Conservation (phyloP, 2,888 invertebrate species). For the Epinotia ramella region DNA sequence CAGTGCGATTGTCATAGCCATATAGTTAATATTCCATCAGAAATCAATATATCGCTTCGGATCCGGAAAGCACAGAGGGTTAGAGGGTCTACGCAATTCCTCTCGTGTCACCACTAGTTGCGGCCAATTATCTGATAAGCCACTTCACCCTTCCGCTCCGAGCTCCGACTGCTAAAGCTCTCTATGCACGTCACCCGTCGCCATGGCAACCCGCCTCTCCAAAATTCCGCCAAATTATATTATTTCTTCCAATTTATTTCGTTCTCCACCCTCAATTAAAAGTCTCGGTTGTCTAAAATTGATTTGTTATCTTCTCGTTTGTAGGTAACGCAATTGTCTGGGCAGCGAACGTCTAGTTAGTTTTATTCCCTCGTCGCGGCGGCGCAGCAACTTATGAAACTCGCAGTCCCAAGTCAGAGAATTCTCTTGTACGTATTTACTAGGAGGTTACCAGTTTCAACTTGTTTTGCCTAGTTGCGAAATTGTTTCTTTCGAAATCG, state of each 20-base stretch:
- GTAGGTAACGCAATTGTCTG: conserved; percentile 70
- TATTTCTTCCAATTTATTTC: conserved; percentile 59
- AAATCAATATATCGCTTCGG: conserved; percentile 45
- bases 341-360: conserved; percentile 58
- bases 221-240: conserved; percentile 64
- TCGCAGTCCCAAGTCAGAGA: conserved; percentile 30
- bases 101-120: conserved; percentile 63
- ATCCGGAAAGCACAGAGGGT: conserved; percentile 49
- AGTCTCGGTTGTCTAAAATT: conserved; percentile 62
- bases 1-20: background rate
- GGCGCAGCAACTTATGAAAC: conserved; percentile 47
- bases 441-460: conserved; percentile 33
- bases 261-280: conserved; percentile 59
- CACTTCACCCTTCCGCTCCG: conserved; percentile 59
- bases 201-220: conserved; percentile 59
- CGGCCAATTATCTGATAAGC: conserved; percentile 80
- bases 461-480: conserved; percentile 43
- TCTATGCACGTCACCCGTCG: conserved; percentile 53
- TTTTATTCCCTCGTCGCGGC: conserved; percentile 49
- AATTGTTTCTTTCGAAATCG: conserved; percentile 32
- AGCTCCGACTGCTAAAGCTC: conserved; percentile 41
- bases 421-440: conserved; percentile 41
- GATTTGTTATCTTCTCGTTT: conserved; percentile 66
- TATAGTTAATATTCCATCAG: background rate
- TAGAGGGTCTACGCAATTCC: conserved; percentile 55